A percentile compares a stretch with the other conserved stretches of the same genome.
These are phyloP conservation scores for Phlogophora meticulosa DNA, from an alignment of 2,888 invertebrate species.

Conservation along the genomic window DNA sequence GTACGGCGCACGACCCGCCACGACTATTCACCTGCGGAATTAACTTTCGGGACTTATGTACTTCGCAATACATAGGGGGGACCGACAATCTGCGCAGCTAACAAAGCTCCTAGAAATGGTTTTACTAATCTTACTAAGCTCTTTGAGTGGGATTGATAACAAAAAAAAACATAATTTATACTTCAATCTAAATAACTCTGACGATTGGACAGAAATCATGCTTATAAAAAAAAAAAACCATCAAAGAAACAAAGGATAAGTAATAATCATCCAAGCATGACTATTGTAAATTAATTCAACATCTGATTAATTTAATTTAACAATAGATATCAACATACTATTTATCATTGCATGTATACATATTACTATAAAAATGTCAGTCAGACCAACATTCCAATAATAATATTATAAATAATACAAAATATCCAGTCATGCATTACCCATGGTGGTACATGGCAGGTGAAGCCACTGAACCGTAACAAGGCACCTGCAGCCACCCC, in stretches of 20 bases:
- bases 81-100: slow-evolving; percentile 31
- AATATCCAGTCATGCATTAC: slow-evolving; percentile 80
- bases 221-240: slow-evolving; percentile 6
- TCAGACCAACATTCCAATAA: slow-evolving; percentile 51
- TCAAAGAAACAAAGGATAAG: slow-evolving; percentile 18
- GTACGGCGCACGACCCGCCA: slow-evolving; percentile 78
- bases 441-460: slow-evolving; percentile 80
- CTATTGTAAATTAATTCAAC: slow-evolving; percentile 13
- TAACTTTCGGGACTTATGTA: slow-evolving; percentile 60
- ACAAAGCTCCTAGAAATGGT: slow-evolving; percentile 15
- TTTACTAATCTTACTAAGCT: neutral
- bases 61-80: slow-evolving; percentile 51
- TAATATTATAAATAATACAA: slow-evolving; percentile 69
- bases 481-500: slow-evolving; percentile 85
- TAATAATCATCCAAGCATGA: neutral
- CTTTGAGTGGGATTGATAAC: neutral
- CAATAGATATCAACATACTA: slow-evolving; percentile 3
- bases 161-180: neutral
- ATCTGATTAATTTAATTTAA: slow-evolving; percentile 14
- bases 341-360: slow-evolving; percentile 1
- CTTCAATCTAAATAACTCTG: neutral
- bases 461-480: slow-evolving; percentile 83
- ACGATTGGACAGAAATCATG: slow-evolving; percentile 9
- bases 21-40: slow-evolving; percentile 70
- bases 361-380: slow-evolving; percentile 45